Conservation (phyloP, 2,797 vertebrate species). For the Sparus aurata region DNA sequence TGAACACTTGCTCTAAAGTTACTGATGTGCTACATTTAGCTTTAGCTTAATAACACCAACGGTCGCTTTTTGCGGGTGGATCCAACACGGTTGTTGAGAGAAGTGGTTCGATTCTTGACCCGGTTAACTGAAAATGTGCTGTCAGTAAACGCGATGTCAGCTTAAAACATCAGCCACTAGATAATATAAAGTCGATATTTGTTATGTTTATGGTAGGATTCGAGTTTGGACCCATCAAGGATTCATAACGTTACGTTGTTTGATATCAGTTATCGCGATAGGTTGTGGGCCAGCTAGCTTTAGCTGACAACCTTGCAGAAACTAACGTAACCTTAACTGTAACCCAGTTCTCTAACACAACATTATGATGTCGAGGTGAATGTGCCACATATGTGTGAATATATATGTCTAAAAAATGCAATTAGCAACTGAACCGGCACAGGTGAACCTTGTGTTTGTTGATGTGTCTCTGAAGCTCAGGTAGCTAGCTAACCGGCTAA, state of each 20-base stretch:
- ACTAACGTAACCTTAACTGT: rapidly evolving
- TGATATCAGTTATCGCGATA: slow-evolving; percentile 34
- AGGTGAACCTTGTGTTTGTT: not conserved
- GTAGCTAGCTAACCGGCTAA: slow-evolving; percentile 32
- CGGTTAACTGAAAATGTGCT: no score
- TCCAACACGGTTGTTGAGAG: not conserved
- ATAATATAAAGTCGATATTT: rapidly evolving
- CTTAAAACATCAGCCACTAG: rapidly evolving
- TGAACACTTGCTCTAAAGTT: no score
- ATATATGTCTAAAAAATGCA: not conserved
- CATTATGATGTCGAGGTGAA: rapidly evolving
- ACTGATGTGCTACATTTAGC: no score
- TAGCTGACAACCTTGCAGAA: slow-evolving; percentile 9
- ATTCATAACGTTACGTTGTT: not conserved
- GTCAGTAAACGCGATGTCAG: no score
- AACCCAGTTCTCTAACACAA: rapidly evolving
- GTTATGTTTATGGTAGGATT: not conserved
- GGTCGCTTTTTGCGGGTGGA: not conserved
- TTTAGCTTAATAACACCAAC: not conserved
- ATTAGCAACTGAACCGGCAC: not conserved
- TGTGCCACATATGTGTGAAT: not conserved
- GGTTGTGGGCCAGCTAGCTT: not conserved
- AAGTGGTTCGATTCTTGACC: not conserved
- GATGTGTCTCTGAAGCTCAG: not conserved
- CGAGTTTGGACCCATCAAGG: not conserved